Evolutionary conservation across 2,113 vertebrate species (phyloP).

Genomic region (Bos indicus): DNA sequence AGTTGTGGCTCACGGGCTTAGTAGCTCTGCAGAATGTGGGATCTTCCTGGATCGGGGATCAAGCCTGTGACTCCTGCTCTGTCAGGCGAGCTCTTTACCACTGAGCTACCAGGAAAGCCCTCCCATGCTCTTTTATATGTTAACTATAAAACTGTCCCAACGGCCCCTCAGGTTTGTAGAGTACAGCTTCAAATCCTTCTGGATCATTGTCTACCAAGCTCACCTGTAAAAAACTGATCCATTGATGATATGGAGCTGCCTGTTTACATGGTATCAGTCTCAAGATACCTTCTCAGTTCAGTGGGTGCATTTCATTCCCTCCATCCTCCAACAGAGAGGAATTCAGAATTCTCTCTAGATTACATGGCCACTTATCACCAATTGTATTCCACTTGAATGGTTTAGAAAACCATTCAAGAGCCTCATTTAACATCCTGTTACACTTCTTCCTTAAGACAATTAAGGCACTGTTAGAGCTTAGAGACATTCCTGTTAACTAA

Average conservation of each 20-base stretch:
- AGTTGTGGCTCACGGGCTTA: neutral
- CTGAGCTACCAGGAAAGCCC: neutral
- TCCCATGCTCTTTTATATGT: neutral
- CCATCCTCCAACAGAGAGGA: neutral
- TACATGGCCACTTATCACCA: neutral
- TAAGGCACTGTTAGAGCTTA: neutral
- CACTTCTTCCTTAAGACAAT: neutral
- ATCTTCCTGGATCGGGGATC: neutral
- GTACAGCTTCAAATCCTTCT: neutral
- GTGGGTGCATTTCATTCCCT: neutral
- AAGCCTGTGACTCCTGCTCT: neutral
- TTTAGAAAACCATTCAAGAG: neutral
- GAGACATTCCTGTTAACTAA: neutral
- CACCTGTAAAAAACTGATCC: neutral
- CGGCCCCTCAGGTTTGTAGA: neutral
- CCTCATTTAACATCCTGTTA: neutral
- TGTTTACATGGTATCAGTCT: neutral
- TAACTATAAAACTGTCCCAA: neutral
- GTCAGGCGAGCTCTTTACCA: neutral
- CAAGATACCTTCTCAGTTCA: neutral
- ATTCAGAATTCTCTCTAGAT: neutral
- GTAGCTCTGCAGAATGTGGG: neutral
- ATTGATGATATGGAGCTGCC: neutral
- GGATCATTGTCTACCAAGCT: neutral
- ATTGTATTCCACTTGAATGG: neutral